A percentile compares a stretch with the other conserved stretches of the same genome.
Conservation (phyloP, 2,797 vertebrate species). For the Acanthiza pusilla region DNA sequence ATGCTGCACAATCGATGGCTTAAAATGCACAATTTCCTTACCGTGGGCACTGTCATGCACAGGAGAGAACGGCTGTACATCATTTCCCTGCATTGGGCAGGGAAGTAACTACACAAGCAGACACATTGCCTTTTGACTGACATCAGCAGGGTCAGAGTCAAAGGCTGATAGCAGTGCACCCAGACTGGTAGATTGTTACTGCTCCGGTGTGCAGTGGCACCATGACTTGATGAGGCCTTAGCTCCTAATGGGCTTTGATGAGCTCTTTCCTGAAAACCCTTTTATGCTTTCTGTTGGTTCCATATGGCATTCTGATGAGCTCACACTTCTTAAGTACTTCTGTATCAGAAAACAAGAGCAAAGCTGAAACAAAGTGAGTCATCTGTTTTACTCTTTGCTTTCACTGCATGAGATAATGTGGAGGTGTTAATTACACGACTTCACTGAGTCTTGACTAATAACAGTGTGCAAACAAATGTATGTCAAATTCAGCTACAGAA, state of each 20-base stretch:
- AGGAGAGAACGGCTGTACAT: not conserved
- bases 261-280: constrained; percentile 47
- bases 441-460: constrained; percentile 81
- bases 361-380: constrained; percentile 80
- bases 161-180: not conserved
- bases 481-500: constrained; percentile 78
- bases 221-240: not conserved
- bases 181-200: not conserved
- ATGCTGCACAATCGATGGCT: accelerated
- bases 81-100: accelerated
- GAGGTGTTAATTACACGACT: constrained; percentile 83
- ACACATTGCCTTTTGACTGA: not conserved
- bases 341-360: constrained; percentile 77
- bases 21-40: not conserved
- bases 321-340: constrained; percentile 75
- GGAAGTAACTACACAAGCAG: not conserved
- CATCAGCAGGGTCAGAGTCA: not conserved
- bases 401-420: constrained; percentile 79
- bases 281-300: constrained; percentile 68
- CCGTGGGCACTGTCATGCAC: no score
- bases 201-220: not conserved
- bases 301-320: constrained; percentile 72
- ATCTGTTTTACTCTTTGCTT: constrained; percentile 80
- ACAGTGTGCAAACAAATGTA: constrained; percentile 82
- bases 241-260: constrained; percentile 44